These are phyloP conservation scores for Nematolebias whitei DNA, from an alignment of 2,113 vertebrate species.

Conservation along the genomic window DNA sequence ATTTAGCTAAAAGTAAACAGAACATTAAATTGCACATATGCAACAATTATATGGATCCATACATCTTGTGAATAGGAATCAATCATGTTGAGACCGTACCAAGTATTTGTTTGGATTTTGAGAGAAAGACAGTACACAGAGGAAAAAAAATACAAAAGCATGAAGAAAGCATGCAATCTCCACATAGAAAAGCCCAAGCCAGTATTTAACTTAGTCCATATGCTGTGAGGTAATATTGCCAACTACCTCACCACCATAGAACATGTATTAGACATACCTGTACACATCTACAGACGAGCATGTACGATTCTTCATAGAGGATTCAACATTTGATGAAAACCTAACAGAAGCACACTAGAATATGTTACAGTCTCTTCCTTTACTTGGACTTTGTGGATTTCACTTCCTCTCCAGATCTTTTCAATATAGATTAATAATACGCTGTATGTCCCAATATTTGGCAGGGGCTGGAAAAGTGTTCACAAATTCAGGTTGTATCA, in stretches of 20 bases:
- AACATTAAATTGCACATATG: too few species aligned
- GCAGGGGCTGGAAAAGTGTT: conserved; percentile 7
- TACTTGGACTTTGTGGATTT: background rate
- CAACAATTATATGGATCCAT: too few species aligned
- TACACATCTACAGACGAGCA: background rate
- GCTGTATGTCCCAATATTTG: conserved; percentile 16
- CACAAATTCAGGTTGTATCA: conserved; percentile 2
- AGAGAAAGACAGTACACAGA: too few species aligned
- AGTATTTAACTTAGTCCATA: too few species aligned
- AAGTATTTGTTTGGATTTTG: too few species aligned
- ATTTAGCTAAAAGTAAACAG: too few species aligned
- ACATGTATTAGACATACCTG: too few species aligned
- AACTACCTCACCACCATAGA: too few species aligned
- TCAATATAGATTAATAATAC: conserved; percentile 31
- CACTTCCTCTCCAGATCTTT: background rate
- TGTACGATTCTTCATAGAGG: background rate
- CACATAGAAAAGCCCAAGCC: background rate
- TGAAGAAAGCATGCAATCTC: background rate
- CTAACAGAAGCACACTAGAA: background rate
- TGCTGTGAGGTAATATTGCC: too few species aligned
- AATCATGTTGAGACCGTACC: too few species aligned
- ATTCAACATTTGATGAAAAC: background rate
- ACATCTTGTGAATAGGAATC: too few species aligned
- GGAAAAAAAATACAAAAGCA: too few species aligned
- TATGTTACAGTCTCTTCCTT: background rate